Evolutionary conservation across 2,888 invertebrate genomes (phyloP), one percentile per base, ranked within the genome.

Genomic region (Chrysopilus asiliformis): DNA sequence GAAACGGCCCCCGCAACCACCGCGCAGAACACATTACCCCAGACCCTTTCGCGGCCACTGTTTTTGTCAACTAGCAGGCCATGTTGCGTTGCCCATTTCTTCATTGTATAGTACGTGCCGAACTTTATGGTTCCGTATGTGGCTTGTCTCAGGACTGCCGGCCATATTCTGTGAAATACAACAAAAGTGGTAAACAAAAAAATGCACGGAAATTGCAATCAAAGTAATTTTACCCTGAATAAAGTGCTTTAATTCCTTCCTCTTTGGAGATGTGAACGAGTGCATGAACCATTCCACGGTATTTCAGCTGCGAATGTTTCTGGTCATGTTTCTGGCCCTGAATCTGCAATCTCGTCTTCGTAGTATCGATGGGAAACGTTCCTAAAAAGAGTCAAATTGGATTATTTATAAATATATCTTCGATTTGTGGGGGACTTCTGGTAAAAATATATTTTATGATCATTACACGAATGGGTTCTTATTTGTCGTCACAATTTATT

Each of bases 91-190:
- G 82, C 56, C 41, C 74, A 60, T 53, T 76, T 71, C 64, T 93
- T 91, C 47, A 93, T 64, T 2, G 87, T 79, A 59, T 94, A 91
- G 64, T 94, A 94, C 9, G 90, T 85, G 47, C 94, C 94, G 58
- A 94, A 93, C 66, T 94, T 94, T 44, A 94, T 87, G 22, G 93
- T 93, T 49, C 94, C 94, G 66, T 94, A 94, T 25, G 89, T 90
- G 19, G 91, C 85, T 64, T 94, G 94, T 3, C 93, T 72, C 39
- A 94, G 67, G 35, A 94, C 78, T 28, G 94, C 93, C 34, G 93
- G 91, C 71, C 82, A 81, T 55, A 94, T 86, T 35, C 93, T 91
- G 64, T 10, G 57, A 55, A n/a, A 7, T 12, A 28, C n/a, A 19
- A 26, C 14, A 25, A 28, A 9, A 10, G 4, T 25, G 7, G 25